phyloP scores from a whole-genome alignment of 2,113 vertebrate species.

The Kryptolebias marmoratus region DNA sequence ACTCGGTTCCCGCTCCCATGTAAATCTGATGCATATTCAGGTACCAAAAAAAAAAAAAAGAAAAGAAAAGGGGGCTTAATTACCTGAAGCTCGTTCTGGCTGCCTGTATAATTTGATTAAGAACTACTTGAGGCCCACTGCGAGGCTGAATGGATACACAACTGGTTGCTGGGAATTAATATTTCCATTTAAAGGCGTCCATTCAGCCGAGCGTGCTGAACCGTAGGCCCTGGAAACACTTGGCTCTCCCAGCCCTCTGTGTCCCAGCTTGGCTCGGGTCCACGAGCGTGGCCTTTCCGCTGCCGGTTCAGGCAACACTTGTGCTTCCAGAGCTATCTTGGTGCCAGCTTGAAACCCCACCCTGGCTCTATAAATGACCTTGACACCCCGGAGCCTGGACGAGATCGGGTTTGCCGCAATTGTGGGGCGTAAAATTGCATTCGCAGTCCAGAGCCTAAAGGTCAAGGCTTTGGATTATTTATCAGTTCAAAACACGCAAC shows the following conservation, averaged over 20 bases:
- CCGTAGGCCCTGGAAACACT: conserved; percentile 53
- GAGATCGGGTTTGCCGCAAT: conserved; percentile 16
- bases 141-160: conserved; percentile 76
- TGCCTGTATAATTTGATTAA: conserved; percentile 81
- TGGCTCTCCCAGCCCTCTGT: conserved; percentile 41
- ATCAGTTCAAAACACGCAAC: not conserved
- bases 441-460: not conserved
- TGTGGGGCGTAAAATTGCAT: conserved; percentile 12
- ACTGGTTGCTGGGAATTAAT: conserved; percentile 80
- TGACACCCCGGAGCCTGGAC: conserved; percentile 43
- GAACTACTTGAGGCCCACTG: conserved; percentile 76
- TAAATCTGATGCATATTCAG: conserved; percentile 71
- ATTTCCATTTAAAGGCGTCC: conserved; percentile 75
- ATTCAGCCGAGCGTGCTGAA: conserved; percentile 65
- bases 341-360: conserved; percentile 72
- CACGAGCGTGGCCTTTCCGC: conserved; percentile 67
- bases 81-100: conserved; percentile 74
- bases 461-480: conserved; percentile 10
- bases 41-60: conserved; percentile 32
- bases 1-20: conserved; percentile 46
- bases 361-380: conserved; percentile 70
- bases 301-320: conserved; percentile 66
- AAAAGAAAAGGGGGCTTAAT: conserved; percentile 53
- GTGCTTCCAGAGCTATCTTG: conserved; percentile 68
- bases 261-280: conserved; percentile 47